Evolutionary conservation across 2,888 invertebrate genomes (phyloP), one percentile per base, ranked within the genome.

Genomic region (Ptilodon capucinus): DNA sequence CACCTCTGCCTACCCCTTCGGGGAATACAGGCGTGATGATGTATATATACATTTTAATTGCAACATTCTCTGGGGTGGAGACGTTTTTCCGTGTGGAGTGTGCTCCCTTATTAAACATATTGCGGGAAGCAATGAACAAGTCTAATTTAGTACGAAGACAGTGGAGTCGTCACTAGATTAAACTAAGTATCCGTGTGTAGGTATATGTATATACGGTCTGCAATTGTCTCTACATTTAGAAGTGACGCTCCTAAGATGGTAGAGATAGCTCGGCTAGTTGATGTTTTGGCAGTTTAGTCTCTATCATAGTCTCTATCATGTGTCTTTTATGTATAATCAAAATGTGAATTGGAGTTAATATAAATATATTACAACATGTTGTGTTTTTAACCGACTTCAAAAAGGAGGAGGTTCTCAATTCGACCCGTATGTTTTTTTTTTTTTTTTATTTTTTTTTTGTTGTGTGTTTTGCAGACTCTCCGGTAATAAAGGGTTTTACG

Each of bases 91-190:
- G n/a, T n/a, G n/a, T n/a, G n/a, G 48, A 48, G 53, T 34, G 44
- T 14, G 39, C 35, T 44, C 38, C 42, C 36, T 52, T 41, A 36
- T 52, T 42, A 35, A 53, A 59, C 49, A 49, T 51, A 32, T 42
- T 42, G 36, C 47, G 62, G 62, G 57, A 64, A 64, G 57, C 56
- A 63, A 58, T 58, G 51, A 54, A 64, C 55, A 45, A 42, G 44
- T 65, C 64, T 67, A 68, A 71, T 71, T 71, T 66, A 60, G 53
- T 54, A 49, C 46, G 36, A 44, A 57, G 58, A 48, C 54, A 56
- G 54, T 64, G 46, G 36, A 36, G 36, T 40, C 51, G 40, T 40
- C 40, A 42, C 44, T 54, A 48, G 40, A 48, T 50, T 64, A 53
- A 43, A 48, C 39, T 28, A 7, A 5, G 18, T 40, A 41, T 44